Evolutionary conservation across 2,888 invertebrate species (phyloP).

Genomic region (Salpingus planirostris): DNA sequence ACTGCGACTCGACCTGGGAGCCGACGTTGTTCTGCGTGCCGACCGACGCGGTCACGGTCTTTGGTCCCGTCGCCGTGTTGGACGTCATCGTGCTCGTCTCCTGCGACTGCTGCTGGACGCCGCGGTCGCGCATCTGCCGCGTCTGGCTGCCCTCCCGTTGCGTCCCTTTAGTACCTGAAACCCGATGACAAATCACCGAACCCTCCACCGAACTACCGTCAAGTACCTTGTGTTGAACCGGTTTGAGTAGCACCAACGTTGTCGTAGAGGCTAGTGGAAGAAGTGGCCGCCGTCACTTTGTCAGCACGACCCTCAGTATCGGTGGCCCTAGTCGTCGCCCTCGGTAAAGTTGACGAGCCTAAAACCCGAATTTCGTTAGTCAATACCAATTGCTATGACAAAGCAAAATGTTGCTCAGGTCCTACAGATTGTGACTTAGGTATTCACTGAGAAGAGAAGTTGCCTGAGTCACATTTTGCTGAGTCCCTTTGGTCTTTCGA

Average conservation of each 20-base stretch:
- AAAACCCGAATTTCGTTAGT: too few relatives aligned
- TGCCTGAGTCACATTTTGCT: too few relatives aligned
- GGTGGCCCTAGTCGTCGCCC: slow-evolving; percentile 61
- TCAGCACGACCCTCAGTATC: slow-evolving; percentile 50
- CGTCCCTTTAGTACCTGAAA: slow-evolving; percentile 41
- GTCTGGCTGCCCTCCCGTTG: slow-evolving; percentile 38
- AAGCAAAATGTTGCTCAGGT: slow-evolving; percentile 3
- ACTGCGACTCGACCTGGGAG: slow-evolving; percentile 45
- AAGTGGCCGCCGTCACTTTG: slow-evolving; percentile 78
- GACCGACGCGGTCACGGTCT: slow-evolving; percentile 57
- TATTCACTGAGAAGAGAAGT: too few relatives aligned
- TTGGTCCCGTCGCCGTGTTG: slow-evolving; percentile 53
- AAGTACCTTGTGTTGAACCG: slow-evolving; percentile 34
- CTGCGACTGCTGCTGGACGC: slow-evolving; percentile 60
- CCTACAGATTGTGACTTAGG: too few relatives aligned
- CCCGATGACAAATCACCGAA: too few relatives aligned
- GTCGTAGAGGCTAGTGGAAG: slow-evolving; percentile 80
- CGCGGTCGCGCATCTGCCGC: slow-evolving; percentile 39
- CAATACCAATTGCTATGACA: not conserved
- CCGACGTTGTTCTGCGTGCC: slow-evolving; percentile 64
- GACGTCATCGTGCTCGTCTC: slow-evolving; percentile 61
- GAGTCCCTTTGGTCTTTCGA: too few relatives aligned
- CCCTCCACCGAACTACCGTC: too few relatives aligned
- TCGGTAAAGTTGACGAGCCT: slow-evolving; percentile 80
- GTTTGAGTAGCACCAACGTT: slow-evolving; percentile 53